phyloP scores from a whole-genome alignment of 2,888 invertebrate species.

The Halictus quadricinctus region DNA sequence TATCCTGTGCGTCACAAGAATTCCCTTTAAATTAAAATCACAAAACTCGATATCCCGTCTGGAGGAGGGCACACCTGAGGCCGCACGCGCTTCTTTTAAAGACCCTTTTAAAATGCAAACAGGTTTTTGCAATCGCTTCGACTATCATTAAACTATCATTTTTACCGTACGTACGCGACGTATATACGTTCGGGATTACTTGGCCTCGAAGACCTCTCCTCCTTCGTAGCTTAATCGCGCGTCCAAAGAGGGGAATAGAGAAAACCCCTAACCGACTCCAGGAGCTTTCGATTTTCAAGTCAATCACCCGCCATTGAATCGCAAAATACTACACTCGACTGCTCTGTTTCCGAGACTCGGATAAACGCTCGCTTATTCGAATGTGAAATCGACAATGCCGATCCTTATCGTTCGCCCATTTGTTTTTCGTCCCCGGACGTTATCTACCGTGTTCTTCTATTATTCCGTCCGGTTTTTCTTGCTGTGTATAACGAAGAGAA shows the following conservation, averaged over 20 bases:
- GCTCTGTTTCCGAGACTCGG: slow-evolving; percentile 4
- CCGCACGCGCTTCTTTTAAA: background rate
- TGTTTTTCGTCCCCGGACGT: background rate
- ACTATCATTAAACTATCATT: slow-evolving; percentile 54
- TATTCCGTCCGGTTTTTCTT: background rate
- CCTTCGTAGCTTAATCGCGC: background rate
- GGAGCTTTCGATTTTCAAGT: slow-evolving; percentile 40
- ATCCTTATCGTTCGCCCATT: slow-evolving; percentile 8
- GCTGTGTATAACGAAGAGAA: background rate
- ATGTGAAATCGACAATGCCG: slow-evolving; percentile 1
- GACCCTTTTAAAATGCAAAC: slow-evolving; percentile 49
- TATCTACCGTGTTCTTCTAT: slow-evolving; percentile 9
- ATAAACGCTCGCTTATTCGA: slow-evolving; percentile 10
- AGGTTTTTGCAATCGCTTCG: slow-evolving; percentile 39
- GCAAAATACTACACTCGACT: slow-evolving; percentile 28
- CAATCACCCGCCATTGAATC: slow-evolving; percentile 37
- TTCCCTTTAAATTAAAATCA: slow-evolving; percentile 8
- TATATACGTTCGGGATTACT: slow-evolving; percentile 20
- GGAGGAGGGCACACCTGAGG: background rate
- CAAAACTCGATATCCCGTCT: slow-evolving; percentile 20
- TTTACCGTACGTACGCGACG: background rate
- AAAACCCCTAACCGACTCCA: background rate
- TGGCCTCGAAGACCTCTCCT: slow-evolving; percentile 12
- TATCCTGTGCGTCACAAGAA: background rate
- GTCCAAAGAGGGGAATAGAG: background rate